phyloP scores from a whole-genome alignment of 1,140 invertebrate genomes.

The Pachypeltis micranthus region DNA sequence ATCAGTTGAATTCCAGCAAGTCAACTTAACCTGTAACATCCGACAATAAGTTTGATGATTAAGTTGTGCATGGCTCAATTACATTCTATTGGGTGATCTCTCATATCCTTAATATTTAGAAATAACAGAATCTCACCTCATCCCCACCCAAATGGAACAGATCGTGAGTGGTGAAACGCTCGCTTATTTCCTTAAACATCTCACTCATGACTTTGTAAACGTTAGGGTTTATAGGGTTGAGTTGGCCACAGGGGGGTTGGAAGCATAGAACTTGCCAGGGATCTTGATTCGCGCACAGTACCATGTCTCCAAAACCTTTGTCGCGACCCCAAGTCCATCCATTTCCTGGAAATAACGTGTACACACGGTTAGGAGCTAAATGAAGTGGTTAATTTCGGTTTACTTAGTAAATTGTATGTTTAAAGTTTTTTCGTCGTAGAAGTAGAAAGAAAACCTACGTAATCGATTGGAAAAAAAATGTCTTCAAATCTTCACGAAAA shows the following conservation, averaged over 20 bases:
- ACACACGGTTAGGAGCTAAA: too few species aligned
- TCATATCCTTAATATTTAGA: background rate
- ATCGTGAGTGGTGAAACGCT: conserved; percentile 44
- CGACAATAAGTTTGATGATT: background rate
- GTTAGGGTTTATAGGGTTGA: conserved; percentile 66
- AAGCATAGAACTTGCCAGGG: conserved; percentile 64
- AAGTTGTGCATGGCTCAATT: background rate
- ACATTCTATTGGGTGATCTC: background rate
- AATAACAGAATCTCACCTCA: conserved; percentile 59
- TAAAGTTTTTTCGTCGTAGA: too few species aligned
- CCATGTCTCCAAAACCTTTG: conserved; percentile 45
- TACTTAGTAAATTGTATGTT: too few species aligned
- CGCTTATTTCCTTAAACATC: conserved; percentile 55
- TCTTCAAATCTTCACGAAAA: too few species aligned
- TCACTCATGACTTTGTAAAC: conserved; percentile 55
- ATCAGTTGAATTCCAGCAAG: conserved; percentile 62
- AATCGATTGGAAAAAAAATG: too few species aligned
- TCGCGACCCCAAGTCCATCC: conserved; percentile 66
- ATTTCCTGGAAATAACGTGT: conserved; percentile 36
- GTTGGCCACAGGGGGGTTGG: conserved; percentile 72
- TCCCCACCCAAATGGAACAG: conserved; percentile 75
- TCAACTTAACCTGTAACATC: conserved; percentile 45
- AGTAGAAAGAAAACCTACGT: too few species aligned
- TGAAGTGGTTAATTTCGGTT: too few species aligned
- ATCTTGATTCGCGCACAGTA: conserved; percentile 60